These are phyloP conservation scores for Danaus chrysippus DNA, from an alignment of 2,888 invertebrate genomes.

Conservation along the genomic window DNA sequence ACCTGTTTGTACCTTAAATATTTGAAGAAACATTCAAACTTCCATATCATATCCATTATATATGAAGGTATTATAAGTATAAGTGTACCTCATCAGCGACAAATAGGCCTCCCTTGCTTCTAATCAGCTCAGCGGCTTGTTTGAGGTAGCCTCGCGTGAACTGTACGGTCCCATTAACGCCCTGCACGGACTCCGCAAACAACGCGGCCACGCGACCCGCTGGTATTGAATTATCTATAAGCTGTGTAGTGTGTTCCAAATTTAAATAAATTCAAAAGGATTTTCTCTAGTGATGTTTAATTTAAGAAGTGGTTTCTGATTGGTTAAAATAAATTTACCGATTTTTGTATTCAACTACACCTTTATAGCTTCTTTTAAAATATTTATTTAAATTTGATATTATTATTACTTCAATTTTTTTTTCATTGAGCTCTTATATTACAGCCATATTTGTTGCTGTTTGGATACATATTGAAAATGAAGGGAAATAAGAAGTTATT, in stretches of 20 bases:
- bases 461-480: too few species aligned
- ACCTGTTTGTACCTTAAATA: constrained; percentile 91
- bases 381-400: neutral
- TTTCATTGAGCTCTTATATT: too few species aligned
- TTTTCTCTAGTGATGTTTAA: too few species aligned
- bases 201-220: constrained; percentile 90
- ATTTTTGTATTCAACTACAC: neutral
- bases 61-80: neutral
- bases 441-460: too few species aligned
- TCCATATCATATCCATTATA: neutral
- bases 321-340: too few species aligned
- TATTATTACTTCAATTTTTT: too few species aligned
- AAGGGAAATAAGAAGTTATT: too few species aligned
- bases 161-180: constrained; percentile 96
- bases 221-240: constrained; percentile 88
- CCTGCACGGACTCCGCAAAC: constrained; percentile 97
- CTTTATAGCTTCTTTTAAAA: neutral
- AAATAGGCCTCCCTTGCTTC: constrained; percentile 90
- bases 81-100: constrained; percentile 91
- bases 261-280: neutral
- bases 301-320: too few species aligned
- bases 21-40: neutral
- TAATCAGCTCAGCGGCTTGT: constrained; percentile 87
- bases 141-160: constrained; percentile 93
- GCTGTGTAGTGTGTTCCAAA: constrained; percentile 52